Evolutionary conservation across 2,888 invertebrate species (phyloP).

Genomic region (Macaria notata): DNA sequence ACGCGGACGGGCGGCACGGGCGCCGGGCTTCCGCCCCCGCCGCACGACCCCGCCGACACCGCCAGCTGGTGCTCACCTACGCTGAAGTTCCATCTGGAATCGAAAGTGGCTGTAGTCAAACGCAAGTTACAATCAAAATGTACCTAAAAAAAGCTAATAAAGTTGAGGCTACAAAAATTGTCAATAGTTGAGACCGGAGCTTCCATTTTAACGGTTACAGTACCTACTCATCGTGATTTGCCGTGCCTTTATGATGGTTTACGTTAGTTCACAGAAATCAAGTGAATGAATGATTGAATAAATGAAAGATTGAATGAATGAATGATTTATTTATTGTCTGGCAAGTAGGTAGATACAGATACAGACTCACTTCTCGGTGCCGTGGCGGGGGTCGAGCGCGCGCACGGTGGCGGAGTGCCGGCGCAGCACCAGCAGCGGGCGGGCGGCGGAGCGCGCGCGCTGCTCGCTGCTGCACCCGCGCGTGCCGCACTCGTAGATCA

Average conservation of each 20-base stretch:
- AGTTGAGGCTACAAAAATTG: too few species aligned
- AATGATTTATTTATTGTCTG: too few species aligned
- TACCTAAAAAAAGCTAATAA: too few species aligned
- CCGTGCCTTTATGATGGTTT: too few species aligned
- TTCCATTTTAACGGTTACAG: too few species aligned
- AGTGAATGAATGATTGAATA: too few species aligned
- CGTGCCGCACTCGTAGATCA: slow-evolving; percentile 90
- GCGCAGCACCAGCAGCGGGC: slow-evolving; percentile 87
- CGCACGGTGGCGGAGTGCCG: slow-evolving; percentile 93
- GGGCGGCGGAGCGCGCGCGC: slow-evolving; percentile 64
- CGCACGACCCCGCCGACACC: slow-evolving; percentile 76
- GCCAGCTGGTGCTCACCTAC: slow-evolving; percentile 94
- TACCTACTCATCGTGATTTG: too few species aligned
- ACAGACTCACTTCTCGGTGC: slow-evolving; percentile 87
- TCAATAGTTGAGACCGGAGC: too few species aligned
- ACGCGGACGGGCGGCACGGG: slow-evolving; percentile 87
- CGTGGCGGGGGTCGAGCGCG: slow-evolving; percentile 93
- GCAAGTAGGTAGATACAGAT: too few species aligned
- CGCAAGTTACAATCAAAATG: too few species aligned
- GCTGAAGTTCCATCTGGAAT: slow-evolving; percentile 94
- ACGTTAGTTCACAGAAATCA: too few species aligned
- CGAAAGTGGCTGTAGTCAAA: not conserved
- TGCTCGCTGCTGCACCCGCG: slow-evolving; percentile 88
- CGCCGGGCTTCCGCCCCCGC: slow-evolving; percentile 78
- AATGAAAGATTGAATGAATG: too few species aligned